A percentile compares a stretch with the other conserved stretches of the same genome.
Conservation (phyloP, 2,113 vertebrate species). For the Lophochroa leadbeateri region DNA sequence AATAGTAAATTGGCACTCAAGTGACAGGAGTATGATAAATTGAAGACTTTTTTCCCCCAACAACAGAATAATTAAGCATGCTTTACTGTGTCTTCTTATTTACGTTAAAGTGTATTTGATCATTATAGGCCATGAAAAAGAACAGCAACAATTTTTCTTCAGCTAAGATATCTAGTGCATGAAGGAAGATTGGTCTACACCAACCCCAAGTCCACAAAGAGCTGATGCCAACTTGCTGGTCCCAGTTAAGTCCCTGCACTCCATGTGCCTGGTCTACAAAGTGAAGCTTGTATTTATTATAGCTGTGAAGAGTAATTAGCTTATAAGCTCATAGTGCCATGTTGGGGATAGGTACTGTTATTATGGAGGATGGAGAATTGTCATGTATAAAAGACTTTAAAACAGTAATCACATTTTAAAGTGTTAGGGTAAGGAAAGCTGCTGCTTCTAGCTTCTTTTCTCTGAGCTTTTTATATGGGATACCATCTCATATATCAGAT, state of each 20-base stretch:
- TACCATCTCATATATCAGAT: background rate
- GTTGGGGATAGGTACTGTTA: background rate
- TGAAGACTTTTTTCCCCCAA: background rate
- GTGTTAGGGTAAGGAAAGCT: background rate
- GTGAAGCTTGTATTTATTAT: background rate
- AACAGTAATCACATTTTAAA: background rate
- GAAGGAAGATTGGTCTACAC: background rate
- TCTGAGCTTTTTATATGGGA: background rate
- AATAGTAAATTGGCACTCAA: background rate
- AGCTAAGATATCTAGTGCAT: background rate
- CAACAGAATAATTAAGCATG: background rate
- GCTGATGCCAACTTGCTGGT: background rate
- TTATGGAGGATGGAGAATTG: background rate
- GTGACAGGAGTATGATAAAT: background rate
- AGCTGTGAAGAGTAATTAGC: background rate
- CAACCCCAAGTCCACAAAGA: background rate
- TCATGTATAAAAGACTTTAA: background rate
- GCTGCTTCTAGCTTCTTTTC: background rate
- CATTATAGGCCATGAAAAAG: background rate
- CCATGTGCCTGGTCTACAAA: background rate
- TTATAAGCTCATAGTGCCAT: background rate
- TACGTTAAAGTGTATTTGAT: background rate
- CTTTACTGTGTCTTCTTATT: background rate
- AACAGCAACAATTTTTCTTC: background rate
- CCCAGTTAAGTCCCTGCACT: background rate